Percentiles rank a stretch among this genome's conserved stretches.
Evolutionary conservation across 2,888 invertebrate species (phyloP).

Genomic region (Eubasilissa splendida): DNA sequence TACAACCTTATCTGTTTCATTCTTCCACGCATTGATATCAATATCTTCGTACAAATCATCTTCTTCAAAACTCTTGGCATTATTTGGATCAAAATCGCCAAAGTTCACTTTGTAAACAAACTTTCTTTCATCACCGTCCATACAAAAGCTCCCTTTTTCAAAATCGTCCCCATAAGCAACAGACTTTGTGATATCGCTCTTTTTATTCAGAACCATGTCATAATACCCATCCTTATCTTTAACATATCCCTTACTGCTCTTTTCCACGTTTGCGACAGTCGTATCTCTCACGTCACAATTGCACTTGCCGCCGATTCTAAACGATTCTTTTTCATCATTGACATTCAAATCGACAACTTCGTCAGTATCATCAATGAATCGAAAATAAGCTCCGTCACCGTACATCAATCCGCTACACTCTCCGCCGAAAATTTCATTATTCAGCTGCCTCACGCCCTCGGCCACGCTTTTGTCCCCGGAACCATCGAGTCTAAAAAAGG

Average conservation of each 20-base stretch:
- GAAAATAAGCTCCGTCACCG: slow-evolving; percentile 27
- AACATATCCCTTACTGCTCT: slow-evolving; percentile 1
- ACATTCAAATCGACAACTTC: slow-evolving; percentile 17
- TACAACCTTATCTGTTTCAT: slow-evolving; percentile 63
- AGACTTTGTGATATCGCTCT: slow-evolving; percentile 26
- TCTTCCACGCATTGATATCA: slow-evolving; percentile 60
- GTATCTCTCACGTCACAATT: background rate
- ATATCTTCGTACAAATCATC: slow-evolving; percentile 60
- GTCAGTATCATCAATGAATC: slow-evolving; percentile 24
- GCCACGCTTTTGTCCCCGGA: slow-evolving; percentile 12
- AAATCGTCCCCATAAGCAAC: slow-evolving; percentile 65
- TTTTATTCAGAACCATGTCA: slow-evolving; percentile 36
- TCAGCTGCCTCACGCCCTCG: background rate
- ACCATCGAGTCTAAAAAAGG: slow-evolving; percentile 65
- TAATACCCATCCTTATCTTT: slow-evolving; percentile 41
- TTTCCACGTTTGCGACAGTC: background rate
- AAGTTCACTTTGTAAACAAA: slow-evolving; percentile 54
- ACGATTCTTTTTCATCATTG: slow-evolving; percentile 4
- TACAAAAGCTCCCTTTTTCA: slow-evolving; percentile 53
- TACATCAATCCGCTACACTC: slow-evolving; percentile 3
- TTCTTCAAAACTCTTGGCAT: slow-evolving; percentile 58
- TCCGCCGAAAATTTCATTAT: background rate
- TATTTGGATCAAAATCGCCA: slow-evolving; percentile 54
- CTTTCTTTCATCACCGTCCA: slow-evolving; percentile 51
- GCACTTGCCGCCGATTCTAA: slow-evolving; percentile 32